These are phyloP conservation scores for Cololabis saira DNA, from an alignment of 2,113 vertebrate genomes.

Conservation along the genomic window DNA sequence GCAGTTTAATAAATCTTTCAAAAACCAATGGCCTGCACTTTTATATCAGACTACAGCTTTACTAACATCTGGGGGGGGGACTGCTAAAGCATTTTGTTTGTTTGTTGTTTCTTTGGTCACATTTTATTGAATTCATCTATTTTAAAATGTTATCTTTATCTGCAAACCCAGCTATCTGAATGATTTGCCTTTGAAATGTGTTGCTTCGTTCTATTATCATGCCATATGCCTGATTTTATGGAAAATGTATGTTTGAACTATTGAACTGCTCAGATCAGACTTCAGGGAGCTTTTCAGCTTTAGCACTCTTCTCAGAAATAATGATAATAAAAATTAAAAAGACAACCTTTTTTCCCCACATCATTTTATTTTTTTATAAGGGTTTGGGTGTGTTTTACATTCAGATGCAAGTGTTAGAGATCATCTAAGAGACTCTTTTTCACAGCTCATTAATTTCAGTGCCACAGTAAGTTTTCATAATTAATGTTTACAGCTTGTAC, in stretches of 20 bases:
- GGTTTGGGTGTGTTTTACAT: not conserved
- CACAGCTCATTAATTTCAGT: not conserved
- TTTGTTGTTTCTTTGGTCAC: no score
- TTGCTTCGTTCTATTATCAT: slow-evolving; percentile 60
- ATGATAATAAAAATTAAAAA: slow-evolving; percentile 30
- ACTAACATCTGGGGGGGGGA: slow-evolving; percentile 63
- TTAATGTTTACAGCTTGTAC: no score
- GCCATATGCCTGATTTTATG: slow-evolving; percentile 41
- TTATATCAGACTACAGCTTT: slow-evolving; percentile 75
- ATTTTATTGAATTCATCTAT: slow-evolving; percentile 26
- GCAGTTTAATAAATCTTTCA: slow-evolving; percentile 64
- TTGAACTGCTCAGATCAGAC: slow-evolving; percentile 73
- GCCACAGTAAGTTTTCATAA: not conserved
- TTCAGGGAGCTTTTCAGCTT: slow-evolving; percentile 83
- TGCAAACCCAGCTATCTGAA: slow-evolving; percentile 50
- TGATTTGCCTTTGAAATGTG: slow-evolving; percentile 57
- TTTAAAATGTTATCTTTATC: slow-evolving; percentile 18
- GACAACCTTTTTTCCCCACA: slow-evolving; percentile 12
- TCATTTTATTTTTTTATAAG: slow-evolving; percentile 13
- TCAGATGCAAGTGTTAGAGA: not conserved
- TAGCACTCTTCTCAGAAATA: slow-evolving; percentile 75
- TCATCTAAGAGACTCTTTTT: not conserved
- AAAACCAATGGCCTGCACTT: slow-evolving; percentile 68
- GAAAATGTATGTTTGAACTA: slow-evolving; percentile 49
- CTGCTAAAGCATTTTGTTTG: slow-evolving; percentile 25